A percentile compares a stretch with the other conserved stretches of the same genome.
Conservation (phyloP, 2,888 invertebrate genomes). For the Lordiphosa fenestrarum region DNA sequence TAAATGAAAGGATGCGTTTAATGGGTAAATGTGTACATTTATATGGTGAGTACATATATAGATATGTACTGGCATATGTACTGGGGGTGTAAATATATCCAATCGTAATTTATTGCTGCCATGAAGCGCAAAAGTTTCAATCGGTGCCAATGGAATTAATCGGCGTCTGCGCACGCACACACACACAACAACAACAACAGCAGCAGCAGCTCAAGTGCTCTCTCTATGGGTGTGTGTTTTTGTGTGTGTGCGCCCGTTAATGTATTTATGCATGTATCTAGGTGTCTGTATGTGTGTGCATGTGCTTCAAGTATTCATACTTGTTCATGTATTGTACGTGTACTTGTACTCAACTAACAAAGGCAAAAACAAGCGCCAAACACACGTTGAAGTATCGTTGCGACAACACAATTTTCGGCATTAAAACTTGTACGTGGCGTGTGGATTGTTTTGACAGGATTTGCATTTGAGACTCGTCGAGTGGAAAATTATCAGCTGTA, state of each 20-base stretch:
- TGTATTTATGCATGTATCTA: constrained; percentile 54
- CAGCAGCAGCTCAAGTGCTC: constrained; percentile 1
- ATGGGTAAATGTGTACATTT: constrained; percentile 34
- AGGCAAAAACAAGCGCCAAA: constrained; percentile 3
- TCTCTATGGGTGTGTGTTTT: constrained; percentile 11
- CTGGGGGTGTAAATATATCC: constrained; percentile 30
- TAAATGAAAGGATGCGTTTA: constrained; percentile 71
- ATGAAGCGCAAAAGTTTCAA: constrained; percentile 68
- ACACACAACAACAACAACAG: background rate
- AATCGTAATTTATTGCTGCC: constrained; percentile 70
- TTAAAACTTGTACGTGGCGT: constrained; percentile 11
- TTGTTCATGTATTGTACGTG: constrained; percentile 19
- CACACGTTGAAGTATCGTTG: constrained; percentile 10
- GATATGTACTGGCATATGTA: constrained; percentile 14
- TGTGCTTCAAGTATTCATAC: constrained; percentile 39
- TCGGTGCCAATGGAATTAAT: constrained; percentile 74
- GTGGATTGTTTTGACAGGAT: constrained; percentile 7
- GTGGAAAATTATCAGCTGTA: background rate
- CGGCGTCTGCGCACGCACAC: constrained; percentile 52
- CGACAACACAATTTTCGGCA: constrained; percentile 9
- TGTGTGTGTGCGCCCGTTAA: constrained; percentile 30
- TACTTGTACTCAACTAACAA: constrained; percentile 9
- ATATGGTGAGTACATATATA: background rate
- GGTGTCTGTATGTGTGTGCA: constrained; percentile 38
- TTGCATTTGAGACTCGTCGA: constrained; percentile 5